Conservation (phyloP, 2,888 invertebrate genomes). For the Xylophagus ater region DNA sequence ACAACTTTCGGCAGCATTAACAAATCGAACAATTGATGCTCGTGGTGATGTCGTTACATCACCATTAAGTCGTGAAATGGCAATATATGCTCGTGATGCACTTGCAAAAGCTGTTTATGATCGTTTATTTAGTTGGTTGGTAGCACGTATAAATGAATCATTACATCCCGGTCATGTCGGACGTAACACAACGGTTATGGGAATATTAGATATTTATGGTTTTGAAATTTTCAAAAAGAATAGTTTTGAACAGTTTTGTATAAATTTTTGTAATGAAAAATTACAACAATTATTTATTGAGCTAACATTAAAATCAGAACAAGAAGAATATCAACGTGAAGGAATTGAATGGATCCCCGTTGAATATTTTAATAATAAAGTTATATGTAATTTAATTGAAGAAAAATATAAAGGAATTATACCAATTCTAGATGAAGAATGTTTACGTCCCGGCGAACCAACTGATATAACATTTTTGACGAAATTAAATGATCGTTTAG, state of each 20-base stretch:
- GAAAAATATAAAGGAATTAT: constrained; percentile 80
- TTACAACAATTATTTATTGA: constrained; percentile 89
- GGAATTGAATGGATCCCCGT: constrained; percentile 87
- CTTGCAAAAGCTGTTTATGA: constrained; percentile 86
- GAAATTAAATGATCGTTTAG: constrained; percentile 64
- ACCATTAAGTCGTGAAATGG: constrained; percentile 68
- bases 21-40: constrained; percentile 77
- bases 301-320: constrained; percentile 80
- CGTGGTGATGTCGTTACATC: constrained; percentile 72
- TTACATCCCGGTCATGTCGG: constrained; percentile 46
- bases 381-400: constrained; percentile 87
- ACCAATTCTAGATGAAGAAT: constrained; percentile 82
- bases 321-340: constrained; percentile 82
- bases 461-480: constrained; percentile 70
- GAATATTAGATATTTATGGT: constrained; percentile 87
- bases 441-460: constrained; percentile 78
- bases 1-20: constrained; percentile 59
- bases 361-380: constrained; percentile 83
- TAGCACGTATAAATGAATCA: constrained; percentile 65
- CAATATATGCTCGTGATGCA: constrained; percentile 79
- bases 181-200: constrained; percentile 60
- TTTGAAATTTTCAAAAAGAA: constrained; percentile 89
- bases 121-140: constrained; percentile 83
- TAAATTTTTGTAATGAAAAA: constrained; percentile 93
- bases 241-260: constrained; percentile 76